Base-by-base conservation (phyloP, 2,888 invertebrate species). In the Polymixis flavicincta region DNA sequence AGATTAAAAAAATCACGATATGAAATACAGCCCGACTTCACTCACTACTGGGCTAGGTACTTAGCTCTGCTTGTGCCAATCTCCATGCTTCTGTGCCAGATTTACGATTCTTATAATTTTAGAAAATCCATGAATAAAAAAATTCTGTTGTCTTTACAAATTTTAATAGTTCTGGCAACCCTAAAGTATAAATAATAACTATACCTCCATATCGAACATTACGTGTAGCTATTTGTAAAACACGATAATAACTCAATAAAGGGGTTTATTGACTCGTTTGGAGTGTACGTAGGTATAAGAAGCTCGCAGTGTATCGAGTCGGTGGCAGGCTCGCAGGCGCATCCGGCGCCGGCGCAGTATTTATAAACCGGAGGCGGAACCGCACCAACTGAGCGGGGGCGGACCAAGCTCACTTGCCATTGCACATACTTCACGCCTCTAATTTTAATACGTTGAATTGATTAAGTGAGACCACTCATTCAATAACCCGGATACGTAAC, bases 321-420 rank as follows among this genome's bases (percentile, higher is more conserved):
- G 88, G 83, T 82, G 90, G 90, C 89, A 88, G 87, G 87, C 87
- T 88, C 89, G 87, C 87, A 85, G 89, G 88, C 90, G 93, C 93
- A 95, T 95, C 95, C 95, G 95, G 95, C 94, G 94, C 94, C 93
- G 92, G 90, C 90, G 89, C 90, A 85, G 92, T 95, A 95, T 95
- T 95, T 94, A 95, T 95, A 95, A 94, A 94, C 93, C 93, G 94
- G 93, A 94, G 94, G 94, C 94, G 95, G 91, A 90, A 90, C 90
- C 82, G 88, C 89, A 90, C 89, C 90, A 90, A 91, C 90, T 89
- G 91, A 90, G 92, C 90, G 92, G 90, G 92, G 90, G 91, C 92
- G 91, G 90, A 89, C 89, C 86, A 88, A 88, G 87, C 89, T 76
- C 77, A 82, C 82, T 81, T 74, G 66, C 76, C 69, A 82, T 88